These are phyloP conservation scores for Haemorhous mexicanus DNA, from an alignment of 2,113 vertebrate species.

Conservation along the genomic window DNA sequence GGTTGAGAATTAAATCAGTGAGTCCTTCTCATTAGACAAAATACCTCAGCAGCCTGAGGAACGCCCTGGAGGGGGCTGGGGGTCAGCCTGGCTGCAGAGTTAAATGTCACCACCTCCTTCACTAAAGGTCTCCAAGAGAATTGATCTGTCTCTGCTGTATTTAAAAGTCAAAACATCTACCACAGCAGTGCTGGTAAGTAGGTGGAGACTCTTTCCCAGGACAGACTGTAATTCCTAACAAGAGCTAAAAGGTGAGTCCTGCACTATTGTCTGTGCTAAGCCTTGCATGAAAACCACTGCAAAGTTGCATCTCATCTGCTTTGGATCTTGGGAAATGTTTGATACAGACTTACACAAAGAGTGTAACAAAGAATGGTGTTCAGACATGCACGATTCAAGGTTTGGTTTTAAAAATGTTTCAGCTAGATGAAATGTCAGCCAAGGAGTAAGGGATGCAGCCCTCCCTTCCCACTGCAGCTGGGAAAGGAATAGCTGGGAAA, in stretches of 20 bases:
- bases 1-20: neutral
- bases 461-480: neutral
- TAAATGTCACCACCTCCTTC: neutral
- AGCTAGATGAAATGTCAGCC: neutral
- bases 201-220: neutral
- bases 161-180: neutral
- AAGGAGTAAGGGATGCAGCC: neutral
- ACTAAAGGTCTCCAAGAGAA: neutral
- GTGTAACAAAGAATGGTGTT: neutral
- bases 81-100: neutral
- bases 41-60: neutral
- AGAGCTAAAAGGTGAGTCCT: neutral
- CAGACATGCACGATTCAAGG: neutral
- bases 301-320: fast-evolving
- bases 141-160: neutral
- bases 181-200: neutral
- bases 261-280: neutral
- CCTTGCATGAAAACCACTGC: neutral
- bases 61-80: neutral
- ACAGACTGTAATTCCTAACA: neutral
- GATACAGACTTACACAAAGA: neutral
- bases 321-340: neutral
- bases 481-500: neutral
- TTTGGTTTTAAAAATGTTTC: neutral
- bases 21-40: neutral